A percentile compares a stretch with the other conserved stretches of the same genome.
phyloP scores from a whole-genome alignment of 1,140 invertebrate genomes.

The Pseudomyrmex gracilis region DNA sequence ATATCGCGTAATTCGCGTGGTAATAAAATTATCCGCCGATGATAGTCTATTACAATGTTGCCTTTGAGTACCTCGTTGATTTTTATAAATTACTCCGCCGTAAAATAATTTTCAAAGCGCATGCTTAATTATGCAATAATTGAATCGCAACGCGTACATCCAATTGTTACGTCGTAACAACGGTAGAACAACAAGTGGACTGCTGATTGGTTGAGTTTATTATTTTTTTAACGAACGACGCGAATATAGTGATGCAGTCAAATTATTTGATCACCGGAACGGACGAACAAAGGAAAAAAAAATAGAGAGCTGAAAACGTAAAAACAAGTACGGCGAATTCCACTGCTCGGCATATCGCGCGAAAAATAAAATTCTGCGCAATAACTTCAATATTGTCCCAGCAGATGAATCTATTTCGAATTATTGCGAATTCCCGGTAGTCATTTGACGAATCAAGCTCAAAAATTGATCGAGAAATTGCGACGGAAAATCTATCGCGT shows the following conservation, averaged over 20 bases:
- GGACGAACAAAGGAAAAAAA: conserved; percentile 4
- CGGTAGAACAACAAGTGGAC: conserved; percentile 8
- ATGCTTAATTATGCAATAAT: conserved; percentile 29
- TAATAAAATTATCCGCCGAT: conserved; percentile 65
- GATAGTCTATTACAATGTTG: conserved; percentile 65
- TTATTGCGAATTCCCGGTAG: conserved; percentile 5
- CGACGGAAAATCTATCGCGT: background rate
- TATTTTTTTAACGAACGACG: conserved; percentile 54
- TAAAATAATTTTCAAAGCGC: conserved; percentile 45
- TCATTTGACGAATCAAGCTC: background rate
- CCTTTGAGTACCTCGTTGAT: conserved; percentile 65
- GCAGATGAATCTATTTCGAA: background rate
- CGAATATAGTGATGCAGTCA: conserved; percentile 31
- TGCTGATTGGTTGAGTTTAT: conserved; percentile 32
- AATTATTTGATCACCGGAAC: background rate
- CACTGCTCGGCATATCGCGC: background rate
- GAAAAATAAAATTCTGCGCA: conserved; percentile 29
- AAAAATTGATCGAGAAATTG: conserved; percentile 15
- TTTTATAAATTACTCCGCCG: conserved; percentile 52
- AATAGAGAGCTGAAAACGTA: background rate
- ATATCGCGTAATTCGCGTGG: conserved; percentile 52
- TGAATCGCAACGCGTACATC: conserved; percentile 29
- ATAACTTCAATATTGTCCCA: conserved; percentile 29
- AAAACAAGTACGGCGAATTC: conserved; percentile 13
- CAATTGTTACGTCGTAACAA: conserved; percentile 35